Evolutionary conservation across 2,888 invertebrate genomes (phyloP), one percentile per base, ranked within the genome.

Genomic region (Oligia fasciuncula): DNA sequence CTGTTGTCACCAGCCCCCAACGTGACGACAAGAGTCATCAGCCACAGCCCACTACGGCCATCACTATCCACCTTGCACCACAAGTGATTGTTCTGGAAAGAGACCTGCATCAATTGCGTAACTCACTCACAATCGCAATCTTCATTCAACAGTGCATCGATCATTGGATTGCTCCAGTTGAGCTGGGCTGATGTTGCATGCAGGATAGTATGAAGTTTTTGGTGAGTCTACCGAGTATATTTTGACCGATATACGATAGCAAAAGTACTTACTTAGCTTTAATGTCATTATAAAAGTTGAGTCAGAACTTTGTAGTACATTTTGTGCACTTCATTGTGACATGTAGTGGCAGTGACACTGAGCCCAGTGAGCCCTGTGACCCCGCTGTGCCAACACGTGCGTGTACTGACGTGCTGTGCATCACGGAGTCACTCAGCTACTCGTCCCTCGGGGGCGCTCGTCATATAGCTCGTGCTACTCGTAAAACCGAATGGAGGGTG

Each of bases 21-120:
- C 49, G 14, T 68, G 79, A 80, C 67, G 75, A 68, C 79, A 68
- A 51, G 3, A 35, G 8, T 13, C 77, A 29, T 23, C 40, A 57
- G n/a, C 19, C 0, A 23, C 73, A 9, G 2, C 68, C 51, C n/a
- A 14, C 29, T 23, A 46, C 17, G 40, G 40, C 49, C 9, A 8
- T 43, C 11, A 17, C 13, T 17, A 43, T 6, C 46, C 29, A 23
- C 57, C 57, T 46, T 35, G 46, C 65, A 65, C 17, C 5, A 57
- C 35, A 62, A 40, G 40, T 40, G n/a, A 67, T 29, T 17, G 0
- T 57, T 57, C 35, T 66, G 4, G 49, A 77, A 35, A n/a, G 29
- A n/a, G 5, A 23, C 17, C 67, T 49, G 23, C 6, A 40, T 11
- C 19, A 51, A 62, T n/a, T 54, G 29, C 17, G 49, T 13, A 29